Base-by-base conservation (phyloP, 1,140 invertebrate species). In the Sycophila sp. region DNA sequence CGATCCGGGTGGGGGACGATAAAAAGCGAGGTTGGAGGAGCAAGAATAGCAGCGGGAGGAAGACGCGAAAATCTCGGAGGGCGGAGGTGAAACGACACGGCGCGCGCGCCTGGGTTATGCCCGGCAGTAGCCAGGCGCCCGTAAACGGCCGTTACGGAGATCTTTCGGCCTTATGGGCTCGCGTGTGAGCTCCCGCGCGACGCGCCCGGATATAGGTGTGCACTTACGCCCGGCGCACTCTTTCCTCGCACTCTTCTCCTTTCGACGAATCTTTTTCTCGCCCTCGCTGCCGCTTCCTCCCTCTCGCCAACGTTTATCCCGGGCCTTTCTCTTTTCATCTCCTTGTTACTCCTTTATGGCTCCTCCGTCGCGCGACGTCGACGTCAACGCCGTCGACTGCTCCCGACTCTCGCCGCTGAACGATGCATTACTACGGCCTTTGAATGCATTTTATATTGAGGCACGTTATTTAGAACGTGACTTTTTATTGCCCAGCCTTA, bases 61-160 rank as follows among this genome's bases (percentile, higher is more conserved):
- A 17, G 34, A 22, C 42, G 24, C 42, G 47, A 73, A 75, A 65
- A 72, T 73, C 64, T 64, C 60, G 17, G 62, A n/a, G 42, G 36
- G 19, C 47, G 49, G 51, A 47, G 59, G 5, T 4, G 22, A n/a
- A n/a, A 15, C 15, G 45, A 30, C 11, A 15, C 34, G n/a, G 34
- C 56, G 32, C 38, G 42, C 13, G 19, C 28, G 47, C 47, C 22
- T 22, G 17, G 53, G 64, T 51, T 56, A 64, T n/a, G n/a, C n/a
- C n/a, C 58, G 36, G 49, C 51, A 63, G 17, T 36, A 30, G 53
- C 66, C 28, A 53, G 56, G 38, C 63, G 24, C 28, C 70, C 70
- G 66, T 62, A 69, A 73, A 71, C 67, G 71, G 60, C 59, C 69
- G 65, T 75, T 71, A 71, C 74, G 71, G 63, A 45, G 69, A 75